Percentiles rank a stretch among this genome's conserved stretches.
Conservation (phyloP, 35 echinoderm and acorn worm genomes). For the Anneissia japonica region DNA sequence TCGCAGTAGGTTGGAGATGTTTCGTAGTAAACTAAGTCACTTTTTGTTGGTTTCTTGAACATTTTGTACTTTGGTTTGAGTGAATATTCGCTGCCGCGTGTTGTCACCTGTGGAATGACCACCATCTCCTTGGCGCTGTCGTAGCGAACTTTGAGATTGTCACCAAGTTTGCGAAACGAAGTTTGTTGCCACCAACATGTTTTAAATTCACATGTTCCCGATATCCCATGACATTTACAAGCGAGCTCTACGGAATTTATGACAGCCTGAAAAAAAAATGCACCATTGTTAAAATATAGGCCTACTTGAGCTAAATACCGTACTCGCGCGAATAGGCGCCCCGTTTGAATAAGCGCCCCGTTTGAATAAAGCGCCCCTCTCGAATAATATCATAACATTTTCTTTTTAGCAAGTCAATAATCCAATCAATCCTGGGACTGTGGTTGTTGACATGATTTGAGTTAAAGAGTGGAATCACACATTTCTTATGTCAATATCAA, state of each 20-base stretch:
- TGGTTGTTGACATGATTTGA: no score
- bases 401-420: no score
- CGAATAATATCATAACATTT: no score
- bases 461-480: no score
- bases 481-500: no score
- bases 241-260: conserved; percentile 68
- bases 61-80: conserved; percentile 53
- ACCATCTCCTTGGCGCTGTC: conserved; percentile 95
- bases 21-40: conserved; percentile 87
- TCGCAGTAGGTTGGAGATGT: conserved; percentile 72
- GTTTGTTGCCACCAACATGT: conserved; percentile 93
- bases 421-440: no score
- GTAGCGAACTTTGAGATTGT: conserved; percentile 76
- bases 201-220: conserved; percentile 89
- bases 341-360: no score
- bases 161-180: conserved; percentile 65
- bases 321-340: no score
- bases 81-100: conserved; percentile 28
- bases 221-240: conserved; percentile 98
- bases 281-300: no score
- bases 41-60: conserved; percentile 65
- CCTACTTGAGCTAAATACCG: no score
- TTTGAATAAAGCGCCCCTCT: no score
- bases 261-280: conserved; percentile 58
- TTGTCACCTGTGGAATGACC: conserved; percentile 15